Percentiles rank a stretch among this genome's conserved stretches.
Evolutionary conservation across 1,140 invertebrate species (phyloP).

Genomic region (Lepidurus apus): DNA sequence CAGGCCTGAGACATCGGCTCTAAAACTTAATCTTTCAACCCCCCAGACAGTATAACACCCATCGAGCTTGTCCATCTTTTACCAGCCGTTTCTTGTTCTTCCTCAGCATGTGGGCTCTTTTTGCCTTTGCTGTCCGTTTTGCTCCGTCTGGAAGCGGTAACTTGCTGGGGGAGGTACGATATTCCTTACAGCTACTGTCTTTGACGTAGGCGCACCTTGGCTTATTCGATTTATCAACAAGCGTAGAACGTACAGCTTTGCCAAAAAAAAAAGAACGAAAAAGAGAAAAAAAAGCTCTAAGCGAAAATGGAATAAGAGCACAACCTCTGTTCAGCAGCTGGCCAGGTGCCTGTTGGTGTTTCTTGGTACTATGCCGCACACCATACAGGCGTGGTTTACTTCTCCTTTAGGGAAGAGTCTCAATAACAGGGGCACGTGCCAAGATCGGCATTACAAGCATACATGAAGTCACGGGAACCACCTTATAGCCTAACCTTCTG

Average conservation of each 20-base stretch:
- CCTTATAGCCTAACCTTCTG: constrained; percentile 15
- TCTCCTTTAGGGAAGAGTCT: background rate
- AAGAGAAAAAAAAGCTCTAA: background rate
- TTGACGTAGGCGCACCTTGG: background rate
- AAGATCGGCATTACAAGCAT: background rate
- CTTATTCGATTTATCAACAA: background rate
- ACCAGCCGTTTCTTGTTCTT: background rate
- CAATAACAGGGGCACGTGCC: constrained; percentile 3
- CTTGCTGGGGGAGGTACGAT: background rate
- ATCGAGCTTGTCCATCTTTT: background rate
- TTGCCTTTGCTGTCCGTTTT: background rate
- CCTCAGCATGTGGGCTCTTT: constrained; percentile 13
- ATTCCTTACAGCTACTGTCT: background rate
- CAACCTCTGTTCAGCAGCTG: background rate
- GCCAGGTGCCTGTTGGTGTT: background rate
- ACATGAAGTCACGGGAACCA: background rate
- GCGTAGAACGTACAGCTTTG: background rate
- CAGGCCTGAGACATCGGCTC: background rate
- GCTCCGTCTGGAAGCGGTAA: background rate
- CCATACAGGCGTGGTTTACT: constrained; percentile 1
- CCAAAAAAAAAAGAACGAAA: background rate
- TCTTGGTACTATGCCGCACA: background rate
- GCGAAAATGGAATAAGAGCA: background rate
- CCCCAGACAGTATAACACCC: constrained; percentile 12
- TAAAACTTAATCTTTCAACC: constrained; percentile 16